Conservation (phyloP, 1,140 invertebrate species). For the Amyelois transitella region DNA sequence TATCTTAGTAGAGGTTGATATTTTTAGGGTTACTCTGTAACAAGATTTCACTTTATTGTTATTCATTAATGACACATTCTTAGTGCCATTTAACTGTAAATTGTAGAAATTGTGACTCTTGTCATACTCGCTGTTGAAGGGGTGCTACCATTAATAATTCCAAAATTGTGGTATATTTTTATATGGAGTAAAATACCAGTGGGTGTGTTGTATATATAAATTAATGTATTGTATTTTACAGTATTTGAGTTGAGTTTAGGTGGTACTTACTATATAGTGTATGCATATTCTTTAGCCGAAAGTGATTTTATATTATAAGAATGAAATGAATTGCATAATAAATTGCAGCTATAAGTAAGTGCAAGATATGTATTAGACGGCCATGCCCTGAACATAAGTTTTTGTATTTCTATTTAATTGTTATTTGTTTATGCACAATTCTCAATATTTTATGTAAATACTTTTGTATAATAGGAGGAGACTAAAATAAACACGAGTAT, state of each 20-base stretch:
- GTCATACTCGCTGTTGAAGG: constrained; percentile 75
- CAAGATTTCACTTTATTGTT: constrained; percentile 72
- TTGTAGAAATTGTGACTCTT: constrained; percentile 73
- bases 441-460: constrained; percentile 76
- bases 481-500: constrained; percentile 76
- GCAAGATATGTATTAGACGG: constrained; percentile 61
- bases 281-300: constrained; percentile 69
- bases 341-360: constrained; percentile 65
- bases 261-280: constrained; percentile 70
- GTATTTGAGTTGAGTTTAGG: constrained; percentile 73
- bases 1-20: constrained; percentile 54
- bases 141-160: constrained; percentile 76
- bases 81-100: constrained; percentile 75
- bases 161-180: constrained; percentile 74
- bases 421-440: constrained; percentile 77
- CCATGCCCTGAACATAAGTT: constrained; percentile 64
- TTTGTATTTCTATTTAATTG: constrained; percentile 74
- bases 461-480: constrained; percentile 75
- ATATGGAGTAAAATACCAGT: constrained; percentile 71
- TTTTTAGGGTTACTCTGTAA: constrained; percentile 71
- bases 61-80: constrained; percentile 70
- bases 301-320: constrained; percentile 72
- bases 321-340: constrained; percentile 68
- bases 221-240: constrained; percentile 68
- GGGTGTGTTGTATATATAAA: constrained; percentile 72